phyloP scores from a whole-genome alignment of 2,888 invertebrate species.

The Branchipolynoe longqiensis region DNA sequence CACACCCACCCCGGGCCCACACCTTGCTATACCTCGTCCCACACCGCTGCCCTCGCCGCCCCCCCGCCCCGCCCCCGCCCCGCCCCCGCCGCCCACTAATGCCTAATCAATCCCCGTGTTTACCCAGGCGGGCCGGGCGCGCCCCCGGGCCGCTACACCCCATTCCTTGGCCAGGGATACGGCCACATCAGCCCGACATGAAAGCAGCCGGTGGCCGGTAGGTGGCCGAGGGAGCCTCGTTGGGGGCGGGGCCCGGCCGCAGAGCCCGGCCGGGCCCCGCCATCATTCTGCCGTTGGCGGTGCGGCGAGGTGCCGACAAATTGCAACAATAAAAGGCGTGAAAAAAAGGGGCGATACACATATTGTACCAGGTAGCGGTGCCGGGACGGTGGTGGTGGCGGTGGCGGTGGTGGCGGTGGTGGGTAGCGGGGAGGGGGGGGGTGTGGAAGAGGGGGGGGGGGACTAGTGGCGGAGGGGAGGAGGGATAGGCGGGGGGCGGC shows the following conservation, averaged over 20 bases:
- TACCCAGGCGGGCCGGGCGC: not conserved
- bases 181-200: constrained; percentile 5
- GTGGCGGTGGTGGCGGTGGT: not conserved
- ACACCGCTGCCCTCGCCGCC: not conserved
- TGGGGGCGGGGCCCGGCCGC: not conserved
- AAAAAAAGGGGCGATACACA: not conserved
- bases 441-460: constrained; percentile 5
- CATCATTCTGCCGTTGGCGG: constrained; percentile 14
- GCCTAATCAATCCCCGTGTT: constrained; percentile 30
- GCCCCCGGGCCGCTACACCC: not conserved
- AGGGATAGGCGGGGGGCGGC: not conserved
- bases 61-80: not conserved
- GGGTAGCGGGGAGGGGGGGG: not conserved
- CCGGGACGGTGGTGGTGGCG: not conserved
- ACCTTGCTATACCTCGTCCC: not conserved
- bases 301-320: constrained; percentile 41
- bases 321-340: constrained; percentile 27
- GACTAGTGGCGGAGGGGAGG: not conserved
- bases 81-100: constrained; percentile 10
- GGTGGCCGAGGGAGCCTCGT: not conserved
- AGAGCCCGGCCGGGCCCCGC: not conserved
- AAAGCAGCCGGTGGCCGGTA: constrained; percentile 46
- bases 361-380: constrained; percentile 34
- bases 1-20: not conserved
- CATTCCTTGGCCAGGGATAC: constrained; percentile 52